Evolutionary conservation across 2,888 invertebrate genomes (phyloP).

Genomic region (Cotesia congregata): DNA sequence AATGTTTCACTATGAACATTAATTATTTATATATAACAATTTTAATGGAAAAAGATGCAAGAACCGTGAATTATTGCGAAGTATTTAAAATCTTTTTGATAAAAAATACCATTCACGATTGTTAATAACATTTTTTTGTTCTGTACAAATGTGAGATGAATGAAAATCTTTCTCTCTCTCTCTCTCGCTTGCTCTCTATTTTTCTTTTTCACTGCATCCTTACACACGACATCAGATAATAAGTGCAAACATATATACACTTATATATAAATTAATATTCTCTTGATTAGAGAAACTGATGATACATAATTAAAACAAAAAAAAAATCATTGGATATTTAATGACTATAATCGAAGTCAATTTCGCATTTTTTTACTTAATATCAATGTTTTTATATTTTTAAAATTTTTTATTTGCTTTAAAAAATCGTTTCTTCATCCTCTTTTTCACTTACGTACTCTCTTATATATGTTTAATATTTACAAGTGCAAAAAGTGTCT

Average conservation of each 20-base stretch:
- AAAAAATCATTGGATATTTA: constrained; percentile 63
- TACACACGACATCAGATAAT: constrained; percentile 43
- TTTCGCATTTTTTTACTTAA: constrained; percentile 46
- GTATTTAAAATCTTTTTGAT: constrained; percentile 16
- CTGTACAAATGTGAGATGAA: constrained; percentile 38
- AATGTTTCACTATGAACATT: constrained; percentile 26
- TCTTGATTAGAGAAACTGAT: constrained; percentile 57
- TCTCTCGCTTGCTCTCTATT: constrained; percentile 36
- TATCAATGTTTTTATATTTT: not conserved
- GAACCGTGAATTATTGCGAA: constrained; percentile 30
- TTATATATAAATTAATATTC: constrained; percentile 60
- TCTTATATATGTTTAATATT: constrained; percentile 65
- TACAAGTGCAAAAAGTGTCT: constrained; percentile 66
- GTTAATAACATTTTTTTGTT: constrained; percentile 18
- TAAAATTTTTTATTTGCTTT: constrained; percentile 35
- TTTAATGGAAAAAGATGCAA: constrained; percentile 43
- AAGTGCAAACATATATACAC: constrained; percentile 46
- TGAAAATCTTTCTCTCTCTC: constrained; percentile 12
- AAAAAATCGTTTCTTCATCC: not conserved
- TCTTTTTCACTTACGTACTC: constrained; percentile 40
- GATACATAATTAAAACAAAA: constrained; percentile 63
- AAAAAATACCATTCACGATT: constrained; percentile 15
- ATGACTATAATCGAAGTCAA: constrained; percentile 60
- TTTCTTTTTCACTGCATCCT: constrained; percentile 39
- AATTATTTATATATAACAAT: constrained; percentile 41